Base-by-base conservation (phyloP, 2,888 invertebrate genomes). In the Sturmia bella region DNA sequence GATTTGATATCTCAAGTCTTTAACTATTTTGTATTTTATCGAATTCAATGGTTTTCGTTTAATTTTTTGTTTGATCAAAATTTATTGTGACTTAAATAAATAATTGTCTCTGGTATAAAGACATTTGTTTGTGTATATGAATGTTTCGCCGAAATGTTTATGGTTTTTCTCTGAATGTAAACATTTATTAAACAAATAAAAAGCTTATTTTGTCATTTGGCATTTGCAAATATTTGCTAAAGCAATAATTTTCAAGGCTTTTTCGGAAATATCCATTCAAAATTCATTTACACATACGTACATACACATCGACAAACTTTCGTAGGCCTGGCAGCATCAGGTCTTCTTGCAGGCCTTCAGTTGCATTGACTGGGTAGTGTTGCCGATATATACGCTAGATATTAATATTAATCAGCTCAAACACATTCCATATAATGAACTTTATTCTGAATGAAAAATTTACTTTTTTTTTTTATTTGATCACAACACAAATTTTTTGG, bases 181-280 rank as follows among this genome's bases (percentile, higher is more conserved):
- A 57, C 7, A 57, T 37, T 52, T 54, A 45, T 57, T n/a, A 45
- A 32, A 45, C 52, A 73, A 63, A 73, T 45, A 52, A 52, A 72
- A 72, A 72, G 27, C 68, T 61, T 66, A 57, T 74, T 70, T 66
- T 72, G 63, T 64, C 19, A 78, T 59, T 66, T 52, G 63, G 37
- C 43, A 52, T 32, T 66, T 68, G 59, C 61, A 70, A 75, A 70
- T 83, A 75, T 83, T 83, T 79, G 68, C 61, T 73, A 17, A 79
- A 61, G 56, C 70, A 79, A 79, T 75, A 75, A 79, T 66, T 79
- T 82, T 83, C 64, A 79, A 75, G 70, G 64, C 57, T 70, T 79
- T 73, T 63, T 13, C 13, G 19, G 13, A 70, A 19, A 70, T 11
- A 43, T 37, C 24, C 70, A 3, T 54, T 37, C 4, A 12, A 63